Evolutionary conservation across 2,113 vertebrate genomes (phyloP).

Genomic region (Falco punctatus): DNA sequence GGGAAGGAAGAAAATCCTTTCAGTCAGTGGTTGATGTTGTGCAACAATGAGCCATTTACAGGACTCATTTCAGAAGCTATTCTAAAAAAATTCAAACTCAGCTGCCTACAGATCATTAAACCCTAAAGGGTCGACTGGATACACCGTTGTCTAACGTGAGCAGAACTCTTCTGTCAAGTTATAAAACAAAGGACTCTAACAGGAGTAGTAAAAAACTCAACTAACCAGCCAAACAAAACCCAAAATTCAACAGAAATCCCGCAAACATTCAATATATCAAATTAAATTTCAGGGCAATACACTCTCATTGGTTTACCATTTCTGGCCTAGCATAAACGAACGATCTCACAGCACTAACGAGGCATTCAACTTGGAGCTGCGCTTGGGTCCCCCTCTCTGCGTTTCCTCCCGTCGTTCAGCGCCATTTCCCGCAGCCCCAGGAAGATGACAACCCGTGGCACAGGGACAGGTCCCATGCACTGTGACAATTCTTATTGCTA

Average conservation of each 20-base stretch:
- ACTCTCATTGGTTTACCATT: constrained; percentile 78
- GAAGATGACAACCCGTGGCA: not conserved
- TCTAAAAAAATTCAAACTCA: not conserved
- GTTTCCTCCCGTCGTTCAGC: not conserved
- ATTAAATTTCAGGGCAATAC: constrained; percentile 47
- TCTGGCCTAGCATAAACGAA: constrained; percentile 73
- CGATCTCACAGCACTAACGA: not conserved
- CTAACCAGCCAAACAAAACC: not conserved
- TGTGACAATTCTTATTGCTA: constrained; percentile 21
- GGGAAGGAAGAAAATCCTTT: not conserved
- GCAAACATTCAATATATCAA: not conserved
- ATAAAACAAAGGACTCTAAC: not conserved
- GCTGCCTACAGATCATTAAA: not conserved
- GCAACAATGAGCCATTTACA: not conserved
- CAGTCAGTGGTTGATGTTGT: not conserved
- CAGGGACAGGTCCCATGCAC: not conserved
- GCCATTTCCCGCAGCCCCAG: not conserved
- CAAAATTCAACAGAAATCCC: not conserved
- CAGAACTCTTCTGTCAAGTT: not conserved
- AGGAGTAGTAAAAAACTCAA: not conserved
- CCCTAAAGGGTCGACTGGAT: not conserved
- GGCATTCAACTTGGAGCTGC: not conserved
- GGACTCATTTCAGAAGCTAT: not conserved
- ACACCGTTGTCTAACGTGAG: accelerated
- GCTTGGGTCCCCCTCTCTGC: not conserved